These are phyloP conservation scores for Gymnocypris eckloni DNA, from an alignment of 2,797 vertebrate genomes.

Conservation along the genomic window DNA sequence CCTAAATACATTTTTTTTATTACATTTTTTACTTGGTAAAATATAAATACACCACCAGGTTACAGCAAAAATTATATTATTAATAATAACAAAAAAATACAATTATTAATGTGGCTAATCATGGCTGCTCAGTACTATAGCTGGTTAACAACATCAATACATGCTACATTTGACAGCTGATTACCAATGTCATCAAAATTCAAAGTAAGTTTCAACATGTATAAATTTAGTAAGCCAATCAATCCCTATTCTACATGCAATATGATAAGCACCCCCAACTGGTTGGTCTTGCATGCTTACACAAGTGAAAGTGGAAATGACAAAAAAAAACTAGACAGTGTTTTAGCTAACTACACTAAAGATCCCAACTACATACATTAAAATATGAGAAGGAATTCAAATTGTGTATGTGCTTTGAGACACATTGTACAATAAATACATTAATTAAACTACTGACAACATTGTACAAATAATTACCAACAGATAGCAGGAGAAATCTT, in stretches of 20 bases:
- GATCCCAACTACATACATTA: not conserved
- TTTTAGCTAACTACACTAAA: not conserved
- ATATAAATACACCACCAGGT: not conserved
- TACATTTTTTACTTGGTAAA: not conserved
- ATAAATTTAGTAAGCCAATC: conserved; percentile 5
- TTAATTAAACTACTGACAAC: not conserved
- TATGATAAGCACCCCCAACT: not conserved
- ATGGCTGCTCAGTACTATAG: not conserved
- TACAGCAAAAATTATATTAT: not conserved
- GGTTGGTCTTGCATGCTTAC: not conserved
- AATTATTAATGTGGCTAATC: not conserved
- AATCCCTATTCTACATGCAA: not conserved
- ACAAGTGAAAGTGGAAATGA: not conserved
- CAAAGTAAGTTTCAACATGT: not conserved
- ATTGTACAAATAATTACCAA: not conserved
- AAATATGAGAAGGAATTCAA: not conserved
- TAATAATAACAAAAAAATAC: not conserved
- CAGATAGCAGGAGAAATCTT: not conserved
- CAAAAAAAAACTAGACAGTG: not conserved
- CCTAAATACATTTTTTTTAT: too few relatives aligned
- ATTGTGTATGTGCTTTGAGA: not conserved
- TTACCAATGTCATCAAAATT: not conserved
- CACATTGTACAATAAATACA: not conserved
- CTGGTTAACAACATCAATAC: not conserved
- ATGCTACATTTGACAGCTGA: not conserved